phyloP scores from a whole-genome alignment of 2,888 invertebrate species.

The Noctua comes region DNA sequence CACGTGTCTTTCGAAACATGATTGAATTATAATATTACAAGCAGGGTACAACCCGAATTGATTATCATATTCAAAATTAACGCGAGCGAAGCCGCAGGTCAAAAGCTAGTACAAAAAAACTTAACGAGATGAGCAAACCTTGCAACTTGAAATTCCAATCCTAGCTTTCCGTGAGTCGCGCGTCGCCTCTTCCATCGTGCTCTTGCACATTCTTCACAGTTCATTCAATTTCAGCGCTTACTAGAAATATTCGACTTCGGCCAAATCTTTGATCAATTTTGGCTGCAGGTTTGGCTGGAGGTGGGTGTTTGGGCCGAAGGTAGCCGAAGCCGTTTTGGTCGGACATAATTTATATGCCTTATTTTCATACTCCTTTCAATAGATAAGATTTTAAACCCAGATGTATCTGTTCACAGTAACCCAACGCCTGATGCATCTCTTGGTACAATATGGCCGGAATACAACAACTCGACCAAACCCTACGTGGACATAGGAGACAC shows the following conservation, averaged over 20 bases:
- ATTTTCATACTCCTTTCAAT: background rate
- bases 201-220: background rate
- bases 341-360: background rate
- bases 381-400: background rate
- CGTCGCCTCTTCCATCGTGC: background rate
- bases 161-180: background rate
- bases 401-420: conserved; percentile 71
- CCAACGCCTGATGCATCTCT: conserved; percentile 78
- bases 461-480: conserved; percentile 64
- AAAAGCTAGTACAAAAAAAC: too few relatives aligned
- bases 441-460: conserved; percentile 77
- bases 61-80: too few relatives aligned
- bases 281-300: background rate
- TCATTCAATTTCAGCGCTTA: background rate
- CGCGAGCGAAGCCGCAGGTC: too few relatives aligned
- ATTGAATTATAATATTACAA: too few relatives aligned
- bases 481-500: conserved; percentile 78
- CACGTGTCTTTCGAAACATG: too few relatives aligned
- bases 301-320: background rate
- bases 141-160: too few relatives aligned
- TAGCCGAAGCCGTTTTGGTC: background rate
- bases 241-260: background rate
- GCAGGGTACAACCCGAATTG: too few relatives aligned
- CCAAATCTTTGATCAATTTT: background rate
- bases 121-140: too few relatives aligned